Base-by-base conservation (phyloP, 2,888 invertebrate species). In the Hartigia nigra region DNA sequence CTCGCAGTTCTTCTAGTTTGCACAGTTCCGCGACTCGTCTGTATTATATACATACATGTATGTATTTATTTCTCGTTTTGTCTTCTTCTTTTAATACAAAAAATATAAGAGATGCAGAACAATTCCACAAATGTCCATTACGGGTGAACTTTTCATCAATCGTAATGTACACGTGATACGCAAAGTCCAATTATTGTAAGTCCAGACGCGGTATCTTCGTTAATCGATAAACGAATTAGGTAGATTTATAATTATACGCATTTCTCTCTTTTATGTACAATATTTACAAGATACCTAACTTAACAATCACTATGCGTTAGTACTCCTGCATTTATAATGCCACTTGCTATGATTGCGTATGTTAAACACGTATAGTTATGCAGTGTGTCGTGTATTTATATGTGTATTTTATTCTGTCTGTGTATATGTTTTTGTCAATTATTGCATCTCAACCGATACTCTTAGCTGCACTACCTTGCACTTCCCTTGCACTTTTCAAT, bases 381-480 rank as follows among this genome's bases (percentile, higher is more conserved):
- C 23, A 0, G 9, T 55, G 55, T 23, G 5, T 55, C 23, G 55
- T 55, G 55, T 2, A 55, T 9, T 55, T 55, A 23, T 55, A 23
- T 23, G 23, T 55, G 55, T 55, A 23, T 55, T 23, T 23, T 55
- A 55, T 55, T 5, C 23, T 55, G 55, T 55, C 55, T 9, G 55
- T 23, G 55, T 23, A 9, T 55, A 9, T 55, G 0, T 23, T 0
- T 55, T 55, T 55, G 55, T 82, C 81, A 82, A 78, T 86, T 88
- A 88, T 88, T 88, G 86, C 87, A 88, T 87, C 85, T 84, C 76
- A 81, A 82, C 84, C 72, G 31, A 32, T 12, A 72, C 32, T 72
- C 72, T 55, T 55, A 55, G 55, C 55, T 23, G 55, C 55, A 55
- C 23, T 9, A 23, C 55, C 23, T 55, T 55, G 55, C 55, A 55